These are phyloP conservation scores for Phanerotoma sp. DNA, from an alignment of 2,888 invertebrate species.

Conservation along the genomic window DNA sequence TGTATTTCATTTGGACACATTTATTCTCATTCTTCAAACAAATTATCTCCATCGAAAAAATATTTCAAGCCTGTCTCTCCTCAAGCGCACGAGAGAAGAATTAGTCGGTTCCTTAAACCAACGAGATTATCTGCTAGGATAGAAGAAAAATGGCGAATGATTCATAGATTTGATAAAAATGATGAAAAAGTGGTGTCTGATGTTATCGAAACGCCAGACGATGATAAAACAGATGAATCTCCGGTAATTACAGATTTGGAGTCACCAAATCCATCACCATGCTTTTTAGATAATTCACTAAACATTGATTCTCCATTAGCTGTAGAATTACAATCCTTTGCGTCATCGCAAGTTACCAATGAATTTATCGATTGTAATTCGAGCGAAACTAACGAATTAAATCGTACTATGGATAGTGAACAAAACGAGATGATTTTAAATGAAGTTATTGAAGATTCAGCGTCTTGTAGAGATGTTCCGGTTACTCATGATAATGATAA, in stretches of 20 bases:
- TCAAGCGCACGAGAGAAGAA: too few relatives aligned
- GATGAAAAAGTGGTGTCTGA: neutral
- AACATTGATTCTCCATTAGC: constrained; percentile 8
- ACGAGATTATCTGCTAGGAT: too few relatives aligned
- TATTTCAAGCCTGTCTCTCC: too few relatives aligned
- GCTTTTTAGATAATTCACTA: neutral
- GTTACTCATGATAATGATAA: too few relatives aligned
- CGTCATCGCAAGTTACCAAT: constrained; percentile 3
- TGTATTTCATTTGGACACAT: neutral
- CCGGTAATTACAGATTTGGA: neutral
- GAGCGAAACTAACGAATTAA: neutral
- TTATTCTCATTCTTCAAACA: neutral
- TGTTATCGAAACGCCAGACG: too few relatives aligned
- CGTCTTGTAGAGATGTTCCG: too few relatives aligned
- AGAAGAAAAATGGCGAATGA: too few relatives aligned
- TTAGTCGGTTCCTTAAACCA: too few relatives aligned
- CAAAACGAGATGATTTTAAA: constrained; percentile 30
- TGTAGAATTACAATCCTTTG: constrained; percentile 2
- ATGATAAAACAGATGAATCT: too few relatives aligned
- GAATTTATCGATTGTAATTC: constrained; percentile 12
- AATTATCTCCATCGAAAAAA: neutral
- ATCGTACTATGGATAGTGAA: constrained; percentile 24
- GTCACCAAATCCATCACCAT: neutral
- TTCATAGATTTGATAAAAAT: neutral
- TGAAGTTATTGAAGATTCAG: constrained; percentile 32